Conservation (phyloP, 2,113 vertebrate genomes). For the cat (Felis catus) region DNA sequence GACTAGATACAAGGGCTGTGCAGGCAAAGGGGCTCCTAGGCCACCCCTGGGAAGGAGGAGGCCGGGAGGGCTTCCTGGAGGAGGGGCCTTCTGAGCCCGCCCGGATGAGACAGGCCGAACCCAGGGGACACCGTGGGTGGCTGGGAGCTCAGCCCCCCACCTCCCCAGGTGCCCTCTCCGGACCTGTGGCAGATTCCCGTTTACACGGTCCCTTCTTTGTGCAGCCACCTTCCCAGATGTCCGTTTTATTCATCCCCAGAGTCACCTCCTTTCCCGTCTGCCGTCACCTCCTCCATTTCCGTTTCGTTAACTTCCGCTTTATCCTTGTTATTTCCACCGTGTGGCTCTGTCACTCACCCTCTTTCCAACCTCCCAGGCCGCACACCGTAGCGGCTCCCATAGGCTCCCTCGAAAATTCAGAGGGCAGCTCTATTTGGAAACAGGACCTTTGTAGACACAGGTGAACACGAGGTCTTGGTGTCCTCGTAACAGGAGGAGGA, state of each 20-base stretch:
- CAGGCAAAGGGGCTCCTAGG: background rate
- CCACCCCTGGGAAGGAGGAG: background rate
- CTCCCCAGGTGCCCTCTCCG: background rate
- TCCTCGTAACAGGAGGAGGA: background rate
- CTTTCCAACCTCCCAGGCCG: background rate
- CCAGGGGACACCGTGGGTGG: too few species aligned
- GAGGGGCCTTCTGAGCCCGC: background rate
- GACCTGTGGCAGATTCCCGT: background rate
- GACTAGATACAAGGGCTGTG: too few species aligned
- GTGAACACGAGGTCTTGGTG: background rate
- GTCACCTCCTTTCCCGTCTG: background rate
- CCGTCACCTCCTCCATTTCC: background rate
- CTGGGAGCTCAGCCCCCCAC: background rate
- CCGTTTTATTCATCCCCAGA: background rate
- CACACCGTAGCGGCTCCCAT: background rate
- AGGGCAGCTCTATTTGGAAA: background rate
- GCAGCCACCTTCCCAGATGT: accelerated
- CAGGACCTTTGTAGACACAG: background rate
- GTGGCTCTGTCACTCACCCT: background rate
- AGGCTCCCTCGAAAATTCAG: background rate
- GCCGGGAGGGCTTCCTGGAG: background rate
- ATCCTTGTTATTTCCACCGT: background rate
- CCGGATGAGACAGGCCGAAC: too few species aligned
- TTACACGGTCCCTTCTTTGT: too few species aligned
- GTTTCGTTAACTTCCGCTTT: too few species aligned